Conservation (phyloP, 2,113 vertebrate genomes). For the Neodon shergylaensis region DNA sequence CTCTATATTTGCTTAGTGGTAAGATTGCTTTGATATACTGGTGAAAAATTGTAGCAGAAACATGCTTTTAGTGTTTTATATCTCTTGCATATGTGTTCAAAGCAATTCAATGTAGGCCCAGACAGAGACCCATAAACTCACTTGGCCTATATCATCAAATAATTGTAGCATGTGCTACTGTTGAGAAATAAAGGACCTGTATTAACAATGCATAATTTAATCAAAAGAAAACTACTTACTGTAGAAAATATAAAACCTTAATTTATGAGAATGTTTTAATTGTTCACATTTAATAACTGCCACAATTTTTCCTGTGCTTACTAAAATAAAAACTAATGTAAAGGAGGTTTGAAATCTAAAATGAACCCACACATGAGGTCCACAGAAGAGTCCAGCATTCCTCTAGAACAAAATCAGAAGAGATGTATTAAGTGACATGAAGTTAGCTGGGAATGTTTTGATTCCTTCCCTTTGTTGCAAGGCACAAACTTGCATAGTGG, state of each 20-base stretch:
- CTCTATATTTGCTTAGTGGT: neutral
- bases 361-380: slow-evolving; percentile 66
- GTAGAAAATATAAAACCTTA: slow-evolving; percentile 79
- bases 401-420: neutral
- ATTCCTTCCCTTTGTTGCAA: neutral
- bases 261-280: slow-evolving; percentile 79
- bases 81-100: slow-evolving; percentile 62
- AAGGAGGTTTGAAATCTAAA: slow-evolving; percentile 71
- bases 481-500: neutral
- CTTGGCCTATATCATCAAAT: slow-evolving; percentile 50
- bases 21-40: neutral
- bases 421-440: neutral
- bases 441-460: neutral
- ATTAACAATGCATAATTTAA: slow-evolving; percentile 86
- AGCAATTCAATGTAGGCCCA: slow-evolving; percentile 43
- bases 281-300: slow-evolving; percentile 77
- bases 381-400: neutral
- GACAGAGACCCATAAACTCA: slow-evolving; percentile 51
- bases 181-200: slow-evolving; percentile 76
- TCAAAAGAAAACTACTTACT: slow-evolving; percentile 83
- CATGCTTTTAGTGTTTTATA: slow-evolving; percentile 51
- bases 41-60: slow-evolving; percentile 30
- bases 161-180: slow-evolving; percentile 59
- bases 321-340: slow-evolving; percentile 73
- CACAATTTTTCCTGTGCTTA: slow-evolving; percentile 62